Evolutionary conservation across 2,797 vertebrate genomes (phyloP), one percentile per base, ranked within the genome.

Genomic region (Bovichtus variegatus): DNA sequence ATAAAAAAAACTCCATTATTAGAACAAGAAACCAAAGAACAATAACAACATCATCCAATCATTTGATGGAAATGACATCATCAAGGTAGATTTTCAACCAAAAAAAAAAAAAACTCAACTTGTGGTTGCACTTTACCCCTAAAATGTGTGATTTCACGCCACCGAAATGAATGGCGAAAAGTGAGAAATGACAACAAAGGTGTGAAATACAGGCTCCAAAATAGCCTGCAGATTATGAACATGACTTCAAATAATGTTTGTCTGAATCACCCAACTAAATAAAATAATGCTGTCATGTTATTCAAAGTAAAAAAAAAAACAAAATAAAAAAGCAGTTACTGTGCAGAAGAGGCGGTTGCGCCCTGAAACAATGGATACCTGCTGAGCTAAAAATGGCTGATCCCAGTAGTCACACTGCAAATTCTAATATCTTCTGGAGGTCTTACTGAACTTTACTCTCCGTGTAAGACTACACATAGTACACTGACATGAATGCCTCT

Each of bases 1-100:
- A 41, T 58, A 51, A 63, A 50, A 34, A 66, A 49, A 34, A 43
- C 8, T 21, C 11, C 38, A 31, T 27, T 21, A 59, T 46, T 40
- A 50, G 0, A 69, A 46, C 19, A 65, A 63, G 12, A 75, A 60
- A 76, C 43, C n/a, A 66, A 79, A 79, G 23, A 76, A 25, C 5
- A 51, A 73, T 3, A 59, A 46, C 10, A 59, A 27, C 18, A 60
- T 2, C 8, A 41, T 47, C 0, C 3, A 38, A 43, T 76, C 12
- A 47, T 53, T 61, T 46, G 6, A 55, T 71, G 72, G 72, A 90
- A 76, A 59, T 73, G 11, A 78, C 64, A 80, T 71, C 43, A 73
- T 79, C 12, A 65, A 55, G 15, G 49, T 36, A 47, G 43, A 53
- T 67, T 70, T 38, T 38, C 9, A 16, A 18, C 7, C 19, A 19